phyloP scores from a whole-genome alignment of 2,888 invertebrate genomes.

The Pollenia angustigena region DNA sequence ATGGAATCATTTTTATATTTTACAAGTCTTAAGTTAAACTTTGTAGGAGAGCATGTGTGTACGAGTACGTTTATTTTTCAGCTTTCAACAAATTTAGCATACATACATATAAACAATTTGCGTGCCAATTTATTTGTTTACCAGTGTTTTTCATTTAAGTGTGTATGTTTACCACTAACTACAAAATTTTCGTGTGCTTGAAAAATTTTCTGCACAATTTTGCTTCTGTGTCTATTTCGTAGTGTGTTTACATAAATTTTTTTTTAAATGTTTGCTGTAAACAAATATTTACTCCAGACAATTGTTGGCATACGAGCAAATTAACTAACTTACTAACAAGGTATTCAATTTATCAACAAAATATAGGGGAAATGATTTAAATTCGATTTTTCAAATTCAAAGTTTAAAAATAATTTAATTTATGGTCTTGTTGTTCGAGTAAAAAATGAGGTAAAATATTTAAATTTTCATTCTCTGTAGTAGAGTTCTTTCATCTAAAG shows the following conservation, averaged over 20 bases:
- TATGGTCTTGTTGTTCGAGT: too few species aligned
- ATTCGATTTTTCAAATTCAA: too few species aligned
- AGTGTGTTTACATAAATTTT: slow-evolving; percentile 41
- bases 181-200: neutral
- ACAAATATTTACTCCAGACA: slow-evolving; percentile 54
- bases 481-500: slow-evolving; percentile 17
- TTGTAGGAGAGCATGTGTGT: too few species aligned
- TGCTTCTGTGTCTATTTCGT: neutral
- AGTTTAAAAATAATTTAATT: too few species aligned
- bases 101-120: neutral
- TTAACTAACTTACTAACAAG: slow-evolving; percentile 26
- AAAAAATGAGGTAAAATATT: too few species aligned
- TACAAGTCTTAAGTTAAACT: too few species aligned
- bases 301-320: slow-evolving; percentile 44
- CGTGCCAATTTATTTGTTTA: slow-evolving; percentile 15
- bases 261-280: slow-evolving; percentile 18
- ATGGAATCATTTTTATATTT: too few species aligned
- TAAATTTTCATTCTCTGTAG: too few species aligned
- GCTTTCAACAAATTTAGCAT: too few species aligned
- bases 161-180: neutral
- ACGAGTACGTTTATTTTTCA: too few species aligned
- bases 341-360: too few species aligned
- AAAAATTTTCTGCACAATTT: neutral
- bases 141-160: neutral
- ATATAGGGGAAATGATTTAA: too few species aligned